Evolutionary conservation across 2,888 invertebrate genomes (phyloP).

Genomic region (Operophtera brumata): DNA sequence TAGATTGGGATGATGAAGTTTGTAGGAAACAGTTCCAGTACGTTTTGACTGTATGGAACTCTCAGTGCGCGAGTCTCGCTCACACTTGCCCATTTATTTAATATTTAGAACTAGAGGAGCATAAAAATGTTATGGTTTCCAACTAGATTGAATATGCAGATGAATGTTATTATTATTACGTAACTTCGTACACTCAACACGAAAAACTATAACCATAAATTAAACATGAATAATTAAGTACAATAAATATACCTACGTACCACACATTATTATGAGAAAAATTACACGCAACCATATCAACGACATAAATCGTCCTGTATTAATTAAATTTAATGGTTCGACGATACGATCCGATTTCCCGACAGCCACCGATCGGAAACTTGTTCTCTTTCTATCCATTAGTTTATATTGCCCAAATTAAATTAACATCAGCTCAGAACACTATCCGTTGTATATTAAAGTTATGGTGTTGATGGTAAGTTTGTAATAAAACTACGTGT

Average conservation of each 20-base stretch:
- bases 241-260: conserved; percentile 42
- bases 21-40: no score
- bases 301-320: conserved; percentile 65
- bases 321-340: conserved; percentile 70
- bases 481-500: conserved; percentile 34
- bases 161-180: conserved; percentile 13
- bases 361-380: conserved; percentile 58
- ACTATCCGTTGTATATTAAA: conserved; percentile 57
- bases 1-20: no score
- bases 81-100: no score
- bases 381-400: conserved; percentile 59
- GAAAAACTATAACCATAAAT: conserved; percentile 59
- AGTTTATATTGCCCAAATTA: conserved; percentile 70
- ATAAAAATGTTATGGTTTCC: conserved; percentile 6
- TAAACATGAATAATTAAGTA: conserved; percentile 54
- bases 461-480: conserved; percentile 42
- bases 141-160: conserved; percentile 11
- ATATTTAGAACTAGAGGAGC: no score
- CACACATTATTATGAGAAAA: conserved; percentile 55
- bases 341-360: conserved; percentile 60
- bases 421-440: conserved; percentile 63
- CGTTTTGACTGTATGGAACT: no score
- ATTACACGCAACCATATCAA: conserved; percentile 60
- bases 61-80: no score
- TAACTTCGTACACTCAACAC: conserved; percentile 20